Evolutionary conservation across 2,113 vertebrate genomes (phyloP), one percentile per base, ranked within the genome.

Genomic region (Xenotilapia longispinis): DNA sequence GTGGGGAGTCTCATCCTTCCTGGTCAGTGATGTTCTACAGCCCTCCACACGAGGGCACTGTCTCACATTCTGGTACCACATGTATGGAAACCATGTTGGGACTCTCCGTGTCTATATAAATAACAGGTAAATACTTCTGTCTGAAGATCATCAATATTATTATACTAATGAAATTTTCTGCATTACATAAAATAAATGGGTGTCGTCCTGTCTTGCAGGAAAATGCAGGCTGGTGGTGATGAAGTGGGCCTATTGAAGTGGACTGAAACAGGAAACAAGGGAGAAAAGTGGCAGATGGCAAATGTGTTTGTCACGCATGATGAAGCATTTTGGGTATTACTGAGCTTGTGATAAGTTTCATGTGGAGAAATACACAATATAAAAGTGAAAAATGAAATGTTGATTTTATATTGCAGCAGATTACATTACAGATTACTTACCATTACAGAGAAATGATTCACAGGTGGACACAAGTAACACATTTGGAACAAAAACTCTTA

Each of bases 61-160:
- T 91, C 90, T 97, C 13, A 94, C 47, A 17, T 97, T 97, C 90
- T 97, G 96, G 96, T 96, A 96, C 86, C 94, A 96, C 65, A 96
- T 96, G 90, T 86, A 87, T 47, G 95, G 95, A 19, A n/a, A 42
- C 58, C 28, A 95, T 4, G 83, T 94, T 7, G 96, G 96, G 33
- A 95, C 93, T 5, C 96, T 97, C 11, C 94, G 26, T 38, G 87
- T 96, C 58, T 94, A 88, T 36, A 47, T 90, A 14, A 96, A 96
- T 80, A 92, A 95, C 95, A 95, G 96, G 96, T 96, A 91, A 79
- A 10, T 7, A 33, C 45, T 19, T 78, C 26, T 19, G 6, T 79
- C 8, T 51, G 47, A 51, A 4, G 12, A 58, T 15, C 2, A 47
- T 21, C 23, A 21, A 73, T 4, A 84, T 15, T 15, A 28, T 80